phyloP scores from a whole-genome alignment of 2,797 vertebrate genomes.

The Arctocebus calabarensis region DNA sequence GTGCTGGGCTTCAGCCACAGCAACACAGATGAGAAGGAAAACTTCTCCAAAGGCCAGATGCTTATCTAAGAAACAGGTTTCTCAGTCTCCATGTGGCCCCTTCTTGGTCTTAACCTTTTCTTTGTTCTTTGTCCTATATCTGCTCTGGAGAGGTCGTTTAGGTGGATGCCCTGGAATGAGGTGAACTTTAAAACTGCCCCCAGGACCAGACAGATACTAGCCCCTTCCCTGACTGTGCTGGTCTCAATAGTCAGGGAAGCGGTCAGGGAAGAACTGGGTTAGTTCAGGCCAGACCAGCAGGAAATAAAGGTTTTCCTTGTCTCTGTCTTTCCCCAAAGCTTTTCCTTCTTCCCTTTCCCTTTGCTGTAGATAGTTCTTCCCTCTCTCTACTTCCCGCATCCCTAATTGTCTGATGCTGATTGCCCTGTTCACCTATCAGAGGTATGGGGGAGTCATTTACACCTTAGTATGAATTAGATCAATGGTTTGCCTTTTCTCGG shows the following conservation, averaged over 20 bases:
- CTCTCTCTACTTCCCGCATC: background rate
- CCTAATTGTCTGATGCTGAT: background rate
- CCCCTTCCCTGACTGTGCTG: background rate
- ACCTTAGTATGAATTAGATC: background rate
- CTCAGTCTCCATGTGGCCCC: background rate
- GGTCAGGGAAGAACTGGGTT: background rate
- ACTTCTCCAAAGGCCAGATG: background rate
- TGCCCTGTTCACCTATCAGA: background rate
- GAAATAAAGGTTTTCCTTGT: background rate
- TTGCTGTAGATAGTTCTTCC: background rate
- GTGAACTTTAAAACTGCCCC: background rate
- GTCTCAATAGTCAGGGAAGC: background rate
- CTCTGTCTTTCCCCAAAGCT: background rate
- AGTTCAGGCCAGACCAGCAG: background rate
- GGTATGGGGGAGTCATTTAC: background rate
- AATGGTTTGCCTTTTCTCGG: background rate
- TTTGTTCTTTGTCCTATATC: background rate
- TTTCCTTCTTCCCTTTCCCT: conserved; percentile 30
- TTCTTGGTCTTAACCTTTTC: background rate
- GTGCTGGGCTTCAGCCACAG: background rate
- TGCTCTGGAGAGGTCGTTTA: background rate
- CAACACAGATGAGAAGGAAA: background rate
- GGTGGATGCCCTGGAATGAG: background rate
- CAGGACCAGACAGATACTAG: background rate
- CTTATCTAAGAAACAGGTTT: background rate